Percentiles rank a stretch among this genome's conserved stretches.
Conservation (phyloP, 2,888 invertebrate genomes). For the Andrena fulva region DNA sequence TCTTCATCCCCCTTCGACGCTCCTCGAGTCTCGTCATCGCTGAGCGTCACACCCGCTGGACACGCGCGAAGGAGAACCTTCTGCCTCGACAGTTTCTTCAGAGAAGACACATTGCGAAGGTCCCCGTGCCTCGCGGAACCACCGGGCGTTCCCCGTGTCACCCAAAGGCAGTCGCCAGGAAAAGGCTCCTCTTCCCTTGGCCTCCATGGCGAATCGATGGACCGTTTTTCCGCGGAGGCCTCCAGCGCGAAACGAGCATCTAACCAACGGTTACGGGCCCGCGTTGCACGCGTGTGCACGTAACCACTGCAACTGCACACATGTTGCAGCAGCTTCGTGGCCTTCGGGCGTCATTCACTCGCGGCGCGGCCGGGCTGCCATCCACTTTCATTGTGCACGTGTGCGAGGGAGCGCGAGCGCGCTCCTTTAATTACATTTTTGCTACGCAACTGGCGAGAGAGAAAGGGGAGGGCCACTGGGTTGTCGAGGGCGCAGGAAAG, state of each 20-base stretch:
- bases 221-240: constrained; percentile 61
- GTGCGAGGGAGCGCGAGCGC: constrained; percentile 55
- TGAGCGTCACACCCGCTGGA: neutral
- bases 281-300: constrained; percentile 42
- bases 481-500: constrained; percentile 25
- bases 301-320: constrained; percentile 70
- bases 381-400: constrained; percentile 80
- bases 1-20: neutral
- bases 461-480: constrained; percentile 26
- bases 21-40: neutral
- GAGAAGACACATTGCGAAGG: neutral
- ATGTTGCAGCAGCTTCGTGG: constrained; percentile 79
- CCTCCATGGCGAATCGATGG: constrained; percentile 71
- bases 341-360: constrained; percentile 84
- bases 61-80: neutral
- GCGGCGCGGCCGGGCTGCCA: constrained; percentile 74
- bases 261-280: constrained; percentile 40
- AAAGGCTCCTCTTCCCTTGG: constrained; percentile 64
- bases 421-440: constrained; percentile 82
- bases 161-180: constrained; percentile 28
- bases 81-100: neutral
- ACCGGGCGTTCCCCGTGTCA: constrained; percentile 36
- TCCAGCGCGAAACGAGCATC: constrained; percentile 51
- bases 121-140: neutral
- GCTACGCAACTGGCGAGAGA: constrained; percentile 72